Evolutionary conservation across 1,140 invertebrate species (phyloP).

Genomic region (Bombus sibiricus): DNA sequence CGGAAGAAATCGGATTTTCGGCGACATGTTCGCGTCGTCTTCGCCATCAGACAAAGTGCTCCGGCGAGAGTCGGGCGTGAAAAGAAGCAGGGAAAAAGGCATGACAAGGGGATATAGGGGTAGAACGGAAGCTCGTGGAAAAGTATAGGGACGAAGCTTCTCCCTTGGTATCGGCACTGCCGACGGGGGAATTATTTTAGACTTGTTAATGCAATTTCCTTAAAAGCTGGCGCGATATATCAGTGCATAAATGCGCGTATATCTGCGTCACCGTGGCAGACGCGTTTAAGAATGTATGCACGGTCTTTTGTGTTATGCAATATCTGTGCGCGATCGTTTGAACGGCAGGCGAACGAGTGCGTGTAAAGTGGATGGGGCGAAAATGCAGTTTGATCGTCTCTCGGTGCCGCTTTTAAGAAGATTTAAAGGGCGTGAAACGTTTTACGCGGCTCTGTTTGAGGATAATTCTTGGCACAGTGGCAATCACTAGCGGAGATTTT

Average conservation of each 20-base stretch:
- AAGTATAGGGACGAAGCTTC: not conserved
- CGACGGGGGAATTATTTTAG: conserved; percentile 67
- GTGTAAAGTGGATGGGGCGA: too few species aligned
- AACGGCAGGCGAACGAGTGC: too few species aligned
- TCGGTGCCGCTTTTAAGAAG: too few species aligned
- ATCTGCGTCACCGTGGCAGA: conserved; percentile 1
- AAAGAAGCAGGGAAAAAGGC: not conserved
- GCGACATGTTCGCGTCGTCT: conserved; percentile 49
- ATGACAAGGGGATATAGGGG: not conserved
- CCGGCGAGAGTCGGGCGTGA: conserved; percentile 1
- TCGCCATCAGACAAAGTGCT: conserved; percentile 46
- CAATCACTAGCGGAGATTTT: too few species aligned
- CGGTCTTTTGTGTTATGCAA: conserved; percentile 23
- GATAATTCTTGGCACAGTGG: too few species aligned
- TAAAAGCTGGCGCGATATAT: conserved; percentile 65
- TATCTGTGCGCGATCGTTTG: too few species aligned
- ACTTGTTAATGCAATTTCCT: conserved; percentile 75
- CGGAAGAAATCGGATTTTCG: conserved; percentile 56
- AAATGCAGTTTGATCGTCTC: too few species aligned
- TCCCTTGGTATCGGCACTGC: not conserved
- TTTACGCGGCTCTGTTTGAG: too few species aligned
- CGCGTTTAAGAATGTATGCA: conserved; percentile 12
- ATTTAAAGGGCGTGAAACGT: too few species aligned
- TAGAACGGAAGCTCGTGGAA: not conserved
- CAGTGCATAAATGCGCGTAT: conserved; percentile 33